Base-by-base conservation (phyloP, 2,113 vertebrate genomes). In the Ciconia stormi region DNA sequence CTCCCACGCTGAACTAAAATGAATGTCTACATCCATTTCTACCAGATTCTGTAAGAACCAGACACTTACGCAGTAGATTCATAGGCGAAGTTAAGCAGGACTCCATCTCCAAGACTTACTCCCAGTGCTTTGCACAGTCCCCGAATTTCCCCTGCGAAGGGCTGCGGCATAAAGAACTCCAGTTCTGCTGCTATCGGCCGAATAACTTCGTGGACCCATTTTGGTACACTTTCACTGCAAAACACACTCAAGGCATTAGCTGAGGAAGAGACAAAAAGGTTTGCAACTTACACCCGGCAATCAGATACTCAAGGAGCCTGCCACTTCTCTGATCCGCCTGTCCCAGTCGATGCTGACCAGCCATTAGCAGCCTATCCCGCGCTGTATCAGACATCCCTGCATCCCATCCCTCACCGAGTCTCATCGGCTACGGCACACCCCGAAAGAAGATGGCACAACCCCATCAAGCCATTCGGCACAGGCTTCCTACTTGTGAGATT, bases 51-150 rank as follows among this genome's bases (percentile, higher is more conserved):
- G 17, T 47, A 14, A 65, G 62, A 21, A 53, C 27, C 36, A 3
- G 22, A 3, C 50, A 99, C 99, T 96, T 98, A 99, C 99, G 98
- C 99, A 1, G 98, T 98, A 25, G 98, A 95, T 97, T 99, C 99
- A 34, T 99, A 99, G 93, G 98, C 98, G 32, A 99, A 98, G 97
- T 99, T 99, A 23, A 99, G 95, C 9, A 99, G 88, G 36, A 99
- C 34, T 38, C 98, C 94, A 6, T 99, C 99, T 0, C 98, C 96
- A 6, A 99, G 77, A 13, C 65, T 97, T 38, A 98, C 15, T 62
- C 98, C 98, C n/a, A 99, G 70, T 0, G 96, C 90, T 8, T 92
- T 42, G 74, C 98, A 98, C 53, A 99, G 11, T 8, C 99, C 99
- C 4, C 89, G 97, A 32, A 99, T 99, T 95, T 99, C 99, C 7